Conservation (phyloP, 1,140 invertebrate genomes). For the Ptiloglossa arizonensis region DNA sequence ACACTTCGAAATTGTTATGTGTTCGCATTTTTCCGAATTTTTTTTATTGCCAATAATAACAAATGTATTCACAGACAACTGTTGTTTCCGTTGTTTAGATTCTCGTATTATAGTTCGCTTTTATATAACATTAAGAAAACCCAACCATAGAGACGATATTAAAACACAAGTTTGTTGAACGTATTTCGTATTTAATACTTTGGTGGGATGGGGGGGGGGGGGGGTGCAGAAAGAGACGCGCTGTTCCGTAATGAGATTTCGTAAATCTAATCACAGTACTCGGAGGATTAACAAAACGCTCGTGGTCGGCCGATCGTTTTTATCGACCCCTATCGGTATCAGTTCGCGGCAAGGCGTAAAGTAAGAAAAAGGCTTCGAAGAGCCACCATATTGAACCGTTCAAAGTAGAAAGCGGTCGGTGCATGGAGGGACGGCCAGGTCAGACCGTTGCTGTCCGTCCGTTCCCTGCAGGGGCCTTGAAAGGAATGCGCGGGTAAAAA, state of each 20-base stretch:
- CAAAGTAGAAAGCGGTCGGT: slow-evolving; percentile 64
- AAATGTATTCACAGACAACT: too few species aligned
- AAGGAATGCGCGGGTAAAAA: slow-evolving; percentile 61
- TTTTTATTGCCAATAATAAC: too few species aligned
- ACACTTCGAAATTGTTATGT: neutral
- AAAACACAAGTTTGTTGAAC: too few species aligned
- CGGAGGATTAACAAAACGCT: neutral
- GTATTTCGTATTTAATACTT: too few species aligned
- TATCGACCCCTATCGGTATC: neutral
- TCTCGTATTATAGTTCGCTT: too few species aligned
- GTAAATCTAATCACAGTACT: neutral
- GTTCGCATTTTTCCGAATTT: too few species aligned
- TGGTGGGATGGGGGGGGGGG: too few species aligned
- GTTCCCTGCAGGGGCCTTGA: slow-evolving; percentile 59
- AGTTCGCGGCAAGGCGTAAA: neutral
- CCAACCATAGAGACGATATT: too few species aligned
- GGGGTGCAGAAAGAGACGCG: too few species aligned
- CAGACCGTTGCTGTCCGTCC: slow-evolving; percentile 13
- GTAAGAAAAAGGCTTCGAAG: slow-evolving; percentile 4
- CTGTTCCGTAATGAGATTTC: too few species aligned
- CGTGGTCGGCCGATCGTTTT: neutral
- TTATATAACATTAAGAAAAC: too few species aligned
- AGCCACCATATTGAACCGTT: slow-evolving; percentile 52
- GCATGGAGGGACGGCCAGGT: slow-evolving; percentile 30
- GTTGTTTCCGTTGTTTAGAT: too few species aligned